Evolutionary conservation across 2,113 vertebrate genomes (phyloP).

Genomic region (Chloebia gouldiae): DNA sequence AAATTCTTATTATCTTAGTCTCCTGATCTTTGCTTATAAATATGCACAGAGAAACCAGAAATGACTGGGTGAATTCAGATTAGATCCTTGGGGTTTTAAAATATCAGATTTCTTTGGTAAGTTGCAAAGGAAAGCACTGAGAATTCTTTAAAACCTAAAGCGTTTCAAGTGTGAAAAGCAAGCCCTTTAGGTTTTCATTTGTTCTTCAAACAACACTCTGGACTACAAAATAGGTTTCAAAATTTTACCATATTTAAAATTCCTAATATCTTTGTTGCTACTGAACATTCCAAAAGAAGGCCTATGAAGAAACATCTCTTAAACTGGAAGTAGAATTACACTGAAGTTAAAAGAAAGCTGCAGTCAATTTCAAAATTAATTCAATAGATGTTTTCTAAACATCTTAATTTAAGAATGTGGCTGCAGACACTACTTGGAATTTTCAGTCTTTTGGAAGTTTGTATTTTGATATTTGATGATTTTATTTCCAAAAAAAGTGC

Average conservation of each 20-base stretch:
- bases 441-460: neutral
- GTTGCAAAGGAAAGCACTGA: neutral
- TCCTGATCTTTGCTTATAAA: neutral
- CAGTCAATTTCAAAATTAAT: neutral
- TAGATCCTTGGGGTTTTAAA: neutral
- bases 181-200: neutral
- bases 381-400: neutral
- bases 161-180: neutral
- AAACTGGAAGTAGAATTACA: neutral
- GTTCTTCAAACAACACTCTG: neutral
- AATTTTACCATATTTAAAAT: neutral
- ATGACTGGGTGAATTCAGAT: neutral
- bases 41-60: neutral
- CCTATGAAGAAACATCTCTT: neutral
- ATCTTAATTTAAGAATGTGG: neutral
- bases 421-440: neutral
- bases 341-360: neutral
- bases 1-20: neutral
- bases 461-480: neutral
- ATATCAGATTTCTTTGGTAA: neutral
- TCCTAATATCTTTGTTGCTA: neutral
- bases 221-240: neutral
- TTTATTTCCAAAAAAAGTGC: neutral
- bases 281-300: neutral
- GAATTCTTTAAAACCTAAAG: neutral